Conservation (phyloP, 2,113 vertebrate genomes). For the Balaenoptera acutorostrata region DNA sequence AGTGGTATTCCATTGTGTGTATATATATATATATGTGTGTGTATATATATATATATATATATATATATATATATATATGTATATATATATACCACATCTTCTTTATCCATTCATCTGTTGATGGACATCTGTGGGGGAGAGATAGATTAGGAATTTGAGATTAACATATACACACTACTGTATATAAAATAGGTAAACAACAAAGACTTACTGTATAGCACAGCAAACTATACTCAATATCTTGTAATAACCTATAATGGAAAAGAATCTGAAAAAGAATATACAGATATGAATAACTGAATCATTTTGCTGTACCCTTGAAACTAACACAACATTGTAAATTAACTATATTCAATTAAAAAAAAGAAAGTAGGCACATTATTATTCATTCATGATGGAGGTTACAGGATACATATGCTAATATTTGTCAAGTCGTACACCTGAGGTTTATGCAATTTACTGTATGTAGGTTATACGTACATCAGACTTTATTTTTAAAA, state of each 20-base stretch:
- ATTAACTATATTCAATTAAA: neutral
- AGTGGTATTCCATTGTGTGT: too few species aligned
- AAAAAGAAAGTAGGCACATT: neutral
- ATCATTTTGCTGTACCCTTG: neutral
- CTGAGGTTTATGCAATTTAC: neutral
- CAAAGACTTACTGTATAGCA: neutral
- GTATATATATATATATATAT: neutral
- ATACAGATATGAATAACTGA: neutral
- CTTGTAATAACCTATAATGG: neutral
- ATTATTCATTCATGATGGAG: neutral
- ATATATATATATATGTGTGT: too few species aligned
- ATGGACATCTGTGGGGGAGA: neutral
- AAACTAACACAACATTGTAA: neutral
- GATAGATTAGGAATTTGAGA: neutral
- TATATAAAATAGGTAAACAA: neutral
- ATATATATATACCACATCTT: neutral
- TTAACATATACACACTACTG: neutral
- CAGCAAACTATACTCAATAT: neutral
- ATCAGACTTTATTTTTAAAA: neutral
- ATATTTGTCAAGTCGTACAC: neutral
- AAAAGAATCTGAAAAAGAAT: neutral
- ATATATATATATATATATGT: neutral
- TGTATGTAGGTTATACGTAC: neutral
- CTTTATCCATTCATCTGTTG: neutral
- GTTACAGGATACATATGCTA: fast-evolving